Evolutionary conservation across 2,888 invertebrate genomes (phyloP).

Genomic region (Machimus rusticus): DNA sequence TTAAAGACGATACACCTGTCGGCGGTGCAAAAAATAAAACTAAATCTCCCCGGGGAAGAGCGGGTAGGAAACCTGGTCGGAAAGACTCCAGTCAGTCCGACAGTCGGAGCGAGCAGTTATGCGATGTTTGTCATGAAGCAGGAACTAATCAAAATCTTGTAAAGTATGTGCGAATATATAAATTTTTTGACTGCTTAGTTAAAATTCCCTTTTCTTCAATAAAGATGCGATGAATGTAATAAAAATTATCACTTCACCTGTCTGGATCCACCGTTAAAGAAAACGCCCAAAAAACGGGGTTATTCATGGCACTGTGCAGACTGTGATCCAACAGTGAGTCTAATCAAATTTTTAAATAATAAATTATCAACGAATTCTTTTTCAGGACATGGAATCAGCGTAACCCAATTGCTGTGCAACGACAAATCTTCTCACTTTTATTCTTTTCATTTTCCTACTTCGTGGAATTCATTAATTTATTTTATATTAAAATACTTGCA

Average conservation of each 20-base stretch:
- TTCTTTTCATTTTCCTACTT: conserved; percentile 33
- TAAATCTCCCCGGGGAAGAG: conserved; percentile 29
- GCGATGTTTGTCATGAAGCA: conserved; percentile 20
- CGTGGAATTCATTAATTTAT: conserved; percentile 45
- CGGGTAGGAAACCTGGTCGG: conserved; percentile 19
- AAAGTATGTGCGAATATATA: background rate
- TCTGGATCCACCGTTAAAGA: conserved; percentile 91
- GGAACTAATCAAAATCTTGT: conserved; percentile 47
- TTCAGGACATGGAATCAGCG: conserved; percentile 41
- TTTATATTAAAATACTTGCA: conserved; percentile 44
- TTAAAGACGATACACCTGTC: background rate
- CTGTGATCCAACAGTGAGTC: conserved; percentile 88
- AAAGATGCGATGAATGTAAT: conserved; percentile 91
- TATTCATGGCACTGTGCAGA: conserved; percentile 97
- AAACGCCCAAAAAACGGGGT: conserved; percentile 91
- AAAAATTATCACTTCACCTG: conserved; percentile 92
- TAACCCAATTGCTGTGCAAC: conserved; percentile 11
- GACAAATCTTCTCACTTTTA: background rate
- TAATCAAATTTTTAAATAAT: background rate
- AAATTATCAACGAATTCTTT: background rate
- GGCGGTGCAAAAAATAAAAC: background rate
- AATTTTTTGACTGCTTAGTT: background rate
- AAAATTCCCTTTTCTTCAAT: background rate
- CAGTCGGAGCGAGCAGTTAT: conserved; percentile 13
- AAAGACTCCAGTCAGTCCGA: conserved; percentile 35